These are phyloP conservation scores for Triplophysa siluroides DNA, from an alignment of 2,113 vertebrate genomes.

Conservation along the genomic window DNA sequence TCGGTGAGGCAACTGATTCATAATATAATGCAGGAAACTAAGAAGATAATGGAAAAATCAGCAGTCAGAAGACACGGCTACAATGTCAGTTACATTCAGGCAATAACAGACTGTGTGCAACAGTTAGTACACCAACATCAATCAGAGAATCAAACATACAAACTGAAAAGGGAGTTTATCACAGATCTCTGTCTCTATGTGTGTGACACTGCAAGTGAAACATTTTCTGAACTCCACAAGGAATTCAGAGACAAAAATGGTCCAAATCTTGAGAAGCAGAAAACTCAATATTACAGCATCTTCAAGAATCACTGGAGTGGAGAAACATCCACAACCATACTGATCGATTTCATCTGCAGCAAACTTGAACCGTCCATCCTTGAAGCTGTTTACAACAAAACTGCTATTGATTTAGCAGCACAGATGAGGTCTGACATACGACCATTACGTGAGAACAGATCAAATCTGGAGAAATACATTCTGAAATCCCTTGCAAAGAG, in stretches of 20 bases:
- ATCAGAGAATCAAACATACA: not conserved
- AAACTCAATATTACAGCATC: conserved; percentile 21
- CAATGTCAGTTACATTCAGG: too few relatives aligned
- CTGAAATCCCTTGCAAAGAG: conserved; percentile 71
- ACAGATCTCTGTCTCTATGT: conserved; percentile 37
- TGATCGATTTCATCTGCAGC: conserved; percentile 68
- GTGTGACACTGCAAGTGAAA: not conserved
- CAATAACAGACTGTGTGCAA: too few relatives aligned
- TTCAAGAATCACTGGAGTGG: conserved; percentile 47
- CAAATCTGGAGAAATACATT: conserved; percentile 72
- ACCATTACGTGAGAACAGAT: conserved; percentile 69
- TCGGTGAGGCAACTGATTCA: too few relatives aligned
- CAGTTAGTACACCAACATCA: too few relatives aligned
- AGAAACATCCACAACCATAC: conserved; percentile 59
- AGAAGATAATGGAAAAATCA: too few relatives aligned
- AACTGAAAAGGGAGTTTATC: conserved; percentile 51
- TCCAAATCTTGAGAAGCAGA: conserved; percentile 37
- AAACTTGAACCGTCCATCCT: conserved; percentile 64
- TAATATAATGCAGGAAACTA: too few relatives aligned
- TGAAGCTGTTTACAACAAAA: conserved; percentile 50
- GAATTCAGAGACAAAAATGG: conserved; percentile 43
- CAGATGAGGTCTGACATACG: conserved; percentile 60
- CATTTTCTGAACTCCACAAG: conserved; percentile 11
- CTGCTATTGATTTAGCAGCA: conserved; percentile 59
- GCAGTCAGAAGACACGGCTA: too few relatives aligned